These are phyloP conservation scores for Tholera decimalis DNA, from an alignment of 2,888 invertebrate genomes.

Conservation along the genomic window DNA sequence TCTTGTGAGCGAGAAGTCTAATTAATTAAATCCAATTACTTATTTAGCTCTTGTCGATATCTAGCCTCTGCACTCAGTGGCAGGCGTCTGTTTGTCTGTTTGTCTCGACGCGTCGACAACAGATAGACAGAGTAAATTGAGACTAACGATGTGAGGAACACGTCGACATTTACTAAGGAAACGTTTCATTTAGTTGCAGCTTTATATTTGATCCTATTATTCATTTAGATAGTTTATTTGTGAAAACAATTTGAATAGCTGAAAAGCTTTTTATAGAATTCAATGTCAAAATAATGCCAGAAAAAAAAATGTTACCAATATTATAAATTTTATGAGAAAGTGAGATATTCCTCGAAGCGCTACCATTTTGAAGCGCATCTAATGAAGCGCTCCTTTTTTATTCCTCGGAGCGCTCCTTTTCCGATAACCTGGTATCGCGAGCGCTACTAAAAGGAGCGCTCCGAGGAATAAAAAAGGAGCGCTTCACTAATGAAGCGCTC, in stretches of 20 bases:
- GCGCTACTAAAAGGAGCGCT: too few relatives aligned
- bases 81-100: slow-evolving; percentile 58
- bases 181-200: slow-evolving; percentile 27
- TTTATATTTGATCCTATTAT: slow-evolving; percentile 12
- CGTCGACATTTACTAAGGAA: slow-evolving; percentile 30
- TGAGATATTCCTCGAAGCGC: too few relatives aligned
- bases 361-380: too few relatives aligned
- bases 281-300: too few relatives aligned
- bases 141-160: slow-evolving; percentile 46
- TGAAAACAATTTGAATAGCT: neutral
- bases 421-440: too few relatives aligned
- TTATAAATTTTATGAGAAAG: too few relatives aligned
- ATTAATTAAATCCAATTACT: slow-evolving; percentile 71
- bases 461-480: too few relatives aligned
- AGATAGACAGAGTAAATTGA: slow-evolving; percentile 49
- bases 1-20: slow-evolving; percentile 60
- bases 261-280: slow-evolving; percentile 5
- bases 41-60: slow-evolving; percentile 60
- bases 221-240: slow-evolving; percentile 1
- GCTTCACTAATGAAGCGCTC: too few relatives aligned
- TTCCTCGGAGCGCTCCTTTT: too few relatives aligned
- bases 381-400: too few relatives aligned
- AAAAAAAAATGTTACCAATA: too few relatives aligned
- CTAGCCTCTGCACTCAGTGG: slow-evolving; percentile 33
- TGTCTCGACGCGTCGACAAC: slow-evolving; percentile 28